These are phyloP conservation scores for Hormaphis cornu DNA, from an alignment of 1,140 invertebrate genomes.

Conservation along the genomic window DNA sequence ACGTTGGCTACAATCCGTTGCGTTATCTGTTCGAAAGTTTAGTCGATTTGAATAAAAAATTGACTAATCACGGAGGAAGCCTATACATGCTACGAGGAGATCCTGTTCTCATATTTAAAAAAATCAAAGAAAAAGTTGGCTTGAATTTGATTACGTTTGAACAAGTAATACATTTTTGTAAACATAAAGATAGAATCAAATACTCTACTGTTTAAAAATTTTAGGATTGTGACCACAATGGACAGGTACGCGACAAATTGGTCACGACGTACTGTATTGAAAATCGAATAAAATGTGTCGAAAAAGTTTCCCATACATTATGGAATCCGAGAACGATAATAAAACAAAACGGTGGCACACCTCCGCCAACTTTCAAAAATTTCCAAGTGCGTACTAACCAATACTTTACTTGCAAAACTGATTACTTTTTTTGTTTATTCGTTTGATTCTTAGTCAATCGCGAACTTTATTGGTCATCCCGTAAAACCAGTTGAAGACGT, in stretches of 20 bases:
- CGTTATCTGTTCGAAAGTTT: conserved; percentile 61
- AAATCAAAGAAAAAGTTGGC: conserved; percentile 49
- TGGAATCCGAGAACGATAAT: conserved; percentile 59
- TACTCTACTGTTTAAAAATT: background rate
- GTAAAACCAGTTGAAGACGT: background rate
- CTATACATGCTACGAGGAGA: conserved; percentile 56
- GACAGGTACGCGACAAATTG: conserved; percentile 52
- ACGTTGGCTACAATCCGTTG: conserved; percentile 59
- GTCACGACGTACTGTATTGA: conserved; percentile 51
- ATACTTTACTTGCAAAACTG: background rate
- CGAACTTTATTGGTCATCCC: background rate
- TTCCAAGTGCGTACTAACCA: conserved; percentile 49
- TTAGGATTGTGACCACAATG: conserved; percentile 45
- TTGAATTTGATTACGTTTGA: conserved; percentile 53
- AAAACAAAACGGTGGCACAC: conserved; percentile 56
- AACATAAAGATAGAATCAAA: background rate
- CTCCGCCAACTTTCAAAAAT: conserved; percentile 63
- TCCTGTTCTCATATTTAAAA: conserved; percentile 52
- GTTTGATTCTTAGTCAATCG: background rate
- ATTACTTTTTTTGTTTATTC: background rate
- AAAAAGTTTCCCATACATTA: conserved; percentile 60
- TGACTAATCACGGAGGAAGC: conserved; percentile 50
- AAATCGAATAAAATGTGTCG: conserved; percentile 48
- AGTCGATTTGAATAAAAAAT: conserved; percentile 55
- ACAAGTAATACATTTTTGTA: conserved; percentile 41